These are phyloP conservation scores for Rhabdornis inornatus DNA, from an alignment of 2,113 vertebrate genomes.

Conservation along the genomic window DNA sequence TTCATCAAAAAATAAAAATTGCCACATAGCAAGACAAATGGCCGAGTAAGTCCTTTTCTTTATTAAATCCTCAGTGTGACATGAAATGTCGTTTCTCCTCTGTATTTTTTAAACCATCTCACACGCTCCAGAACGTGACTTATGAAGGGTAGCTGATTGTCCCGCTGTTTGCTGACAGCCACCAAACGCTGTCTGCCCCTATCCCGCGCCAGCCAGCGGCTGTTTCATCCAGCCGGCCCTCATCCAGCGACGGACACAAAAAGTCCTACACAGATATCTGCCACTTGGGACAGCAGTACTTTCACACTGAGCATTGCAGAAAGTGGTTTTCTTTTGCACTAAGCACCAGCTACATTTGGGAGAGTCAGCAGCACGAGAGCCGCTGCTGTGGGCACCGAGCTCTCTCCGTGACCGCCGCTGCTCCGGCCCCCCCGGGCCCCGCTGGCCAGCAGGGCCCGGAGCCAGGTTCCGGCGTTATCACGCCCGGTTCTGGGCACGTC, in stretches of 20 bases:
- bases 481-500: background rate
- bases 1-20: background rate
- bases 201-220: background rate
- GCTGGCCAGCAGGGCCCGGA: too few relatives aligned
- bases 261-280: fast-evolving
- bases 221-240: background rate
- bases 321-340: background rate
- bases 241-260: fast-evolving
- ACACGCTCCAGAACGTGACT: background rate
- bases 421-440: too few relatives aligned
- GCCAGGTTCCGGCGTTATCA: background rate
- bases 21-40: background rate
- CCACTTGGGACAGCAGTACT: background rate
- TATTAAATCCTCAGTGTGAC: background rate
- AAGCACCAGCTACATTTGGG: background rate
- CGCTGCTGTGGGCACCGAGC: background rate
- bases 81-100: background rate
- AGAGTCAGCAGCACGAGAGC: background rate
- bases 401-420: background rate
- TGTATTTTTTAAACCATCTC: background rate
- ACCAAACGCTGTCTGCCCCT: background rate
- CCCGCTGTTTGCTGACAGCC: background rate
- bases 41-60: background rate
- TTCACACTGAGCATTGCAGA: background rate
- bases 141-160: fast-evolving